Conservation (phyloP, 2,113 vertebrate species). For the Pelusios castaneus region DNA sequence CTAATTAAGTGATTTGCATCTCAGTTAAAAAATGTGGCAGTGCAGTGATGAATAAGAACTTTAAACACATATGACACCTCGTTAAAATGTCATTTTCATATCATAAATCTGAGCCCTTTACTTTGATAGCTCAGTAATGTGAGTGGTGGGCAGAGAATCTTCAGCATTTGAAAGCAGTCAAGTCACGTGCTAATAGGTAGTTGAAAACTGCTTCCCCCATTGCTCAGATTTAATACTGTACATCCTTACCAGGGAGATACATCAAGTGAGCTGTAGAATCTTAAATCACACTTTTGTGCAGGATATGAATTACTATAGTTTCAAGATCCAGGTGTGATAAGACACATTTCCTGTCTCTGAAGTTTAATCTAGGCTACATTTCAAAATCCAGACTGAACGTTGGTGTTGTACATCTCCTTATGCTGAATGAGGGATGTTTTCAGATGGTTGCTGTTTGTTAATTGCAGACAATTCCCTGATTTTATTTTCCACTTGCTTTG, state of each 20-base stretch:
- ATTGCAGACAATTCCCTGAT: conserved; percentile 12
- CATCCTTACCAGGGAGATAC: background rate
- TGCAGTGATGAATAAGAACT: conserved; percentile 80
- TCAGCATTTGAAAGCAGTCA: conserved; percentile 43
- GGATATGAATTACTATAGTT: background rate
- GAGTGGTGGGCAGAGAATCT: conserved; percentile 69
- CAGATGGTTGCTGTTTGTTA: conserved; percentile 33
- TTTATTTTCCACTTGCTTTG: conserved; percentile 57
- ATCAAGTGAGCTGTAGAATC: background rate
- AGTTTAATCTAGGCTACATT: background rate
- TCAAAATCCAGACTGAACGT: background rate
- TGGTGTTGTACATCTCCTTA: background rate
- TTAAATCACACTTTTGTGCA: conserved; percentile 16
- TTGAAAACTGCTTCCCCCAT: background rate
- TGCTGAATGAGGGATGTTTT: background rate
- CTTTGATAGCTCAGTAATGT: conserved; percentile 79
- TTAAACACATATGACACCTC: conserved; percentile 83
- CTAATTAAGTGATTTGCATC: conserved; percentile 76
- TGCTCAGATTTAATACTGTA: accelerated
- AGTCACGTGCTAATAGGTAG: conserved; percentile 42
- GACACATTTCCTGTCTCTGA: accelerated
- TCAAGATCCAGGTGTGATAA: background rate
- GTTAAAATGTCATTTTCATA: conserved; percentile 83
- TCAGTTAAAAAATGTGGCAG: conserved; percentile 67
- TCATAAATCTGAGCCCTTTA: conserved; percentile 77